A percentile compares a stretch with the other conserved stretches of the same genome.
These are phyloP conservation scores for Chironomus tepperi DNA, from an alignment of 1,140 invertebrate species.

Conservation along the genomic window DNA sequence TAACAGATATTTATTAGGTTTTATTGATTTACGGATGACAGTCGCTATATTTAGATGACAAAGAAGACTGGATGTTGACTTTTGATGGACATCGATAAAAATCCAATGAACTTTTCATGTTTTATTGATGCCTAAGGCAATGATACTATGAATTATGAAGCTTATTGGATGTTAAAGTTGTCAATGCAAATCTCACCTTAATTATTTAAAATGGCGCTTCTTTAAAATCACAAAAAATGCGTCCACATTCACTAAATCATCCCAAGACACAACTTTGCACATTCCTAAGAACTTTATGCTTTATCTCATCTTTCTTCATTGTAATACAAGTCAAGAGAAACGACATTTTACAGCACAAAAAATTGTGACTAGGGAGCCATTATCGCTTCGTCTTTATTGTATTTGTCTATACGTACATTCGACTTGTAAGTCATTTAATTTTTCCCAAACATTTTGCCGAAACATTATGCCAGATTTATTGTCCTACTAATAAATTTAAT, in stretches of 20 bases:
- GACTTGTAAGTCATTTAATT: conserved; percentile 18
- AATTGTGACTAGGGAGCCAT: conserved; percentile 5
- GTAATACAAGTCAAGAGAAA: background rate
- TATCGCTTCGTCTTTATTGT: background rate
- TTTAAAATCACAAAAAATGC: background rate
- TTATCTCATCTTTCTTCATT: background rate
- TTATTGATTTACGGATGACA: no score
- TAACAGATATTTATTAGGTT: no score
- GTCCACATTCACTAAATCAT: background rate
- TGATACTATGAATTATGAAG: no score
- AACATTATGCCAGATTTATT: conserved; percentile 21
- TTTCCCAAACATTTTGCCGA: conserved; percentile 4
- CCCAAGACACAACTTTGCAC: no score
- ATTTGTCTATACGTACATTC: background rate
- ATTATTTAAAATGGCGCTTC: background rate
- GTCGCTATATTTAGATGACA: no score
- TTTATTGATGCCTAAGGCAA: no score
- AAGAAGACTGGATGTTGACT: no score
- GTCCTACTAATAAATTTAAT: conserved; percentile 10
- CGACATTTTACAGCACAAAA: background rate
- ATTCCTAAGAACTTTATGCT: background rate
- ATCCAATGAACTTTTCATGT: no score
- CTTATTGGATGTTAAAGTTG: no score
- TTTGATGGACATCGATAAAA: no score
- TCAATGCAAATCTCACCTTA: no score